A percentile compares a stretch with the other conserved stretches of the same genome.
Conservation (phyloP, 2,797 vertebrate species). For the Acanthis flammea region DNA sequence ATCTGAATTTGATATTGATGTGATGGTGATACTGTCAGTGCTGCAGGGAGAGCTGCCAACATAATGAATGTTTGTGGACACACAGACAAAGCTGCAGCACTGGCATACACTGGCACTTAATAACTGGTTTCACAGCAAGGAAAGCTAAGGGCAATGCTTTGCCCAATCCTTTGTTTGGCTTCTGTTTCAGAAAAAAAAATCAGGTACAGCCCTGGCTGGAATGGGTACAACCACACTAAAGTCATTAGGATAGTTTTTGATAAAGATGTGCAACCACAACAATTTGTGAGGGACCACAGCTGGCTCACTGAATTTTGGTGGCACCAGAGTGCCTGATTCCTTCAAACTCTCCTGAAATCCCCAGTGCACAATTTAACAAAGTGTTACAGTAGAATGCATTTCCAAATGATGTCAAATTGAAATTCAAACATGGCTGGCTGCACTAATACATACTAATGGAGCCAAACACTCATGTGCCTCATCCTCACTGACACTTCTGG, state of each 20-base stretch:
- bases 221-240: neutral
- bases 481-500: constrained; percentile 37
- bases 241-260: neutral
- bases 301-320: neutral
- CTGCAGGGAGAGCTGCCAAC: neutral
- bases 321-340: neutral
- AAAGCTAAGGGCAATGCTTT: neutral
- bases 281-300: neutral
- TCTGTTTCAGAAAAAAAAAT: neutral
- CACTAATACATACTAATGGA: constrained; percentile 28
- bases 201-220: neutral
- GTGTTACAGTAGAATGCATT: neutral
- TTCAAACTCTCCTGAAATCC: neutral
- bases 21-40: neutral
- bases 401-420: constrained; percentile 40
- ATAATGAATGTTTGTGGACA: neutral
- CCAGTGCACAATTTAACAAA: neutral
- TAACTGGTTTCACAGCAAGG: neutral
- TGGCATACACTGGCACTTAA: neutral
- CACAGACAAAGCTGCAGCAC: neutral
- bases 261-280: neutral
- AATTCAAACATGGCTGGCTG: constrained; percentile 31
- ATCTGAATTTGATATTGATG: neutral
- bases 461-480: neutral
- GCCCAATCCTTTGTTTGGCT: neutral